phyloP scores from a whole-genome alignment of 1,140 invertebrate genomes.

The Saxidomus purpurata region DNA sequence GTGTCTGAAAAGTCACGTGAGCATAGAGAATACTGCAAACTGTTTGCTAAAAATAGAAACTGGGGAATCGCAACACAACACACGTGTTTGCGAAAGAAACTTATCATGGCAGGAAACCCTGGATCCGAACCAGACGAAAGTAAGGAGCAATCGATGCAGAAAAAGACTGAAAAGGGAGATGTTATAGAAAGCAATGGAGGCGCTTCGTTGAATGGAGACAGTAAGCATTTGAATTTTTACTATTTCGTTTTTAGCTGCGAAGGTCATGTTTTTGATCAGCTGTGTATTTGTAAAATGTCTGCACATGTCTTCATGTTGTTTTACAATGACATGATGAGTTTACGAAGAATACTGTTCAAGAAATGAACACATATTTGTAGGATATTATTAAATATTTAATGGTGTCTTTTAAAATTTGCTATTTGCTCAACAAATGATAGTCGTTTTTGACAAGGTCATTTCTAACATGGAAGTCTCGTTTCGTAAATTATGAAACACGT shows the following conservation, averaged over 20 bases:
- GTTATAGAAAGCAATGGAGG: background rate
- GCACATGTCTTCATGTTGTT: conserved; percentile 24
- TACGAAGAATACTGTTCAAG: too few relatives aligned
- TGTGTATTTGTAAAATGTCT: background rate
- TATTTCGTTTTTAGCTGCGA: background rate
- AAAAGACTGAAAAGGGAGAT: background rate
- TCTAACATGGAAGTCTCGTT: conserved; percentile 49
- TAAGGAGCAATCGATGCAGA: conserved; percentile 2
- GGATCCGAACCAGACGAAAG: conserved; percentile 44
- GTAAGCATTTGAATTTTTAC: conserved; percentile 22
- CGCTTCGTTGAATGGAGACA: conserved; percentile 21
- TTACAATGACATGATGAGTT: background rate
- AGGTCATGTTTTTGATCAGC: conserved; percentile 51
- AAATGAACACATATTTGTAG: background rate
- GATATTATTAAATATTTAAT: too few relatives aligned
- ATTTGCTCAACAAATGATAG: background rate
- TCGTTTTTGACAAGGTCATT: conserved; percentile 33
- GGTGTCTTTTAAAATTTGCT: too few relatives aligned
- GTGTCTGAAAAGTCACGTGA: conserved; percentile 6
- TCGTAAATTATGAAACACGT: background rate
- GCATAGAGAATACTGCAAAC: conserved; percentile 5
- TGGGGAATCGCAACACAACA: conserved; percentile 54
- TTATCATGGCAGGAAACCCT: conserved; percentile 65
- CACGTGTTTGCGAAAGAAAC: conserved; percentile 34
- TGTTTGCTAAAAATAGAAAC: conserved; percentile 53